Conservation (phyloP, 2,113 vertebrate species). For the Chaetodon auriga region DNA sequence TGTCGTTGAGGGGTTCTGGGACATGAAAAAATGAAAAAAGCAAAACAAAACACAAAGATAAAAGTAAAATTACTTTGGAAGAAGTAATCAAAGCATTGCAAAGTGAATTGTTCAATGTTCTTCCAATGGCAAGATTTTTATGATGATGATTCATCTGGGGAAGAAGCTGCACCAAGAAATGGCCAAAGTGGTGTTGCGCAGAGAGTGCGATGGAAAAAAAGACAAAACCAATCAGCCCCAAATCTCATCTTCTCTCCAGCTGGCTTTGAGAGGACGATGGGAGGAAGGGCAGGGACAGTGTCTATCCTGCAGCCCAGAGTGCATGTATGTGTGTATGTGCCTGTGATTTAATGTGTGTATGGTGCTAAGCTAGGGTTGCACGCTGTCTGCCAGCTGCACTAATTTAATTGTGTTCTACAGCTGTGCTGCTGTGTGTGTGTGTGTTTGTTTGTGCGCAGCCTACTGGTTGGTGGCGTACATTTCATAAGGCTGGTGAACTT, state of each 20-base stretch:
- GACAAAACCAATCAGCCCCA: constrained; percentile 70
- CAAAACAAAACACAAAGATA: neutral
- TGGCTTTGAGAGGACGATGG: constrained; percentile 59
- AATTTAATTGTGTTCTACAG: constrained; percentile 75
- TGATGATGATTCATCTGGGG: constrained; percentile 21
- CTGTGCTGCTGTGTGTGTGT: constrained; percentile 45
- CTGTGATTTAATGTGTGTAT: constrained; percentile 51
- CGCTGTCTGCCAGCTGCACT: constrained; percentile 60
- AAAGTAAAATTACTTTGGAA: constrained; percentile 6
- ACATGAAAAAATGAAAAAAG: neutral
- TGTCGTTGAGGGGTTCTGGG: neutral
- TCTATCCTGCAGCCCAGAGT: constrained; percentile 56
- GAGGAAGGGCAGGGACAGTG: constrained; percentile 50
- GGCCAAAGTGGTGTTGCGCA: constrained; percentile 13
- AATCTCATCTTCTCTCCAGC: constrained; percentile 78
- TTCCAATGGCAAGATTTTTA: constrained; percentile 4
- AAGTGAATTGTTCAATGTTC: constrained; percentile 16
- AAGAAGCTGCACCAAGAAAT: neutral
- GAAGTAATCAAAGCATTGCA: constrained; percentile 48
- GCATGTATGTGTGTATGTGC: constrained; percentile 27
- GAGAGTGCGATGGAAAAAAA: constrained; percentile 47
- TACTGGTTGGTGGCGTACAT: constrained; percentile 22
- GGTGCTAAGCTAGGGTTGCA: constrained; percentile 47
- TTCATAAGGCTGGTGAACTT: constrained; percentile 49
- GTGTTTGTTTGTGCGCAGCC: constrained; percentile 1